Evolutionary conservation across 1,140 invertebrate genomes (phyloP).

Genomic region (Drosophila azteca): DNA sequence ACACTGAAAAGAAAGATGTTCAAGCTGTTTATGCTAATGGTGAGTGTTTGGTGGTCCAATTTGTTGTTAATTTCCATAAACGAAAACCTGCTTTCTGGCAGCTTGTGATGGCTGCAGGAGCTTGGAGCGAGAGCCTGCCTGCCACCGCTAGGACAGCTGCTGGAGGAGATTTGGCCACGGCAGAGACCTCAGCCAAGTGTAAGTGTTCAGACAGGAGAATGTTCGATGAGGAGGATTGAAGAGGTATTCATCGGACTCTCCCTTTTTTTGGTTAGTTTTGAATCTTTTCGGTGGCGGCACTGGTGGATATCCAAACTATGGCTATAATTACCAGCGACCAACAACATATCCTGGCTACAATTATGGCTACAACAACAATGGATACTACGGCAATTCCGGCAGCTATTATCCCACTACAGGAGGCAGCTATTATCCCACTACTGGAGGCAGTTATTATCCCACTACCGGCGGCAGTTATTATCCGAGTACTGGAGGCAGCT

Average conservation of each 20-base stretch:
- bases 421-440: slow-evolving; percentile 44
- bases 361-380: slow-evolving; percentile 40
- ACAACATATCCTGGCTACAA: slow-evolving; percentile 29
- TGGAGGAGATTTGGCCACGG: slow-evolving; percentile 54
- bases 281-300: slow-evolving; percentile 65
- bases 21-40: slow-evolving; percentile 57
- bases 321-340: slow-evolving; percentile 33
- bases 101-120: slow-evolving; percentile 29
- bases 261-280: slow-evolving; percentile 44
- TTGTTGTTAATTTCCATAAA: slow-evolving; percentile 17
- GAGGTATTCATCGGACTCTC: neutral
- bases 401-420: slow-evolving; percentile 38
- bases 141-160: slow-evolving; percentile 26
- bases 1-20: slow-evolving; percentile 4
- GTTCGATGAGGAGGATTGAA: neutral
- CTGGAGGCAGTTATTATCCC: slow-evolving; percentile 56
- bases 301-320: slow-evolving; percentile 59
- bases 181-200: slow-evolving; percentile 73
- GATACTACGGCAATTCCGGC: slow-evolving; percentile 36
- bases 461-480: slow-evolving; percentile 27
- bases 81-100: slow-evolving; percentile 15
- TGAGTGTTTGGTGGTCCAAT: slow-evolving; percentile 46
- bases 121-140: slow-evolving; percentile 28
- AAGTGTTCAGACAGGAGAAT: slow-evolving; percentile 15
- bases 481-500: slow-evolving; percentile 32